phyloP scores from a whole-genome alignment of 2,113 vertebrate species.

The Myotis brandtii region DNA sequence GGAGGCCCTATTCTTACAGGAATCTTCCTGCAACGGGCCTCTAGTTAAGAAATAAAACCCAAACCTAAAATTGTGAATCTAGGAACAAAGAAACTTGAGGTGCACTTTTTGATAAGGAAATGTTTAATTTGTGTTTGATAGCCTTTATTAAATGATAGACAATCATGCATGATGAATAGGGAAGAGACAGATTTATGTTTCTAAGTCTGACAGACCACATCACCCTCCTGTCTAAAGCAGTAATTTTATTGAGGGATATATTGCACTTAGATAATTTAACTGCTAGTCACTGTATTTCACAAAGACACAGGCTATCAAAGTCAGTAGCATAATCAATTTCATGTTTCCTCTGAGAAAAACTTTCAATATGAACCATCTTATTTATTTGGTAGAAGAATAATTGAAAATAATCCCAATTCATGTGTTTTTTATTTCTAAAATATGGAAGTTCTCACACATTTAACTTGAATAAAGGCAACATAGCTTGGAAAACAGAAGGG shows the following conservation, averaged over 20 bases:
- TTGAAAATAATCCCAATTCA: background rate
- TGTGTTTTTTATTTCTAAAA: background rate
- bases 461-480: background rate
- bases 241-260: conserved; percentile 1
- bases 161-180: background rate
- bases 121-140: background rate
- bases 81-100: background rate
- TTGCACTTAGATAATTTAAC: background rate
- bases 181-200: background rate
- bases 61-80: background rate
- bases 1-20: no score
- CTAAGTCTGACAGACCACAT: background rate
- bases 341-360: background rate
- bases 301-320: background rate
- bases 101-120: background rate
- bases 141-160: background rate
- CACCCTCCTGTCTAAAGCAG: background rate
- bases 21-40: no score
- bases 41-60: background rate
- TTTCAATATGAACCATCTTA: background rate
- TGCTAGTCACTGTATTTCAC: background rate
- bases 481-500: background rate
- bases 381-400: background rate
- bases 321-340: conserved; percentile 1
- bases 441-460: background rate